phyloP scores from a whole-genome alignment of 2,113 vertebrate genomes.

The Urocitellus parryii region DNA sequence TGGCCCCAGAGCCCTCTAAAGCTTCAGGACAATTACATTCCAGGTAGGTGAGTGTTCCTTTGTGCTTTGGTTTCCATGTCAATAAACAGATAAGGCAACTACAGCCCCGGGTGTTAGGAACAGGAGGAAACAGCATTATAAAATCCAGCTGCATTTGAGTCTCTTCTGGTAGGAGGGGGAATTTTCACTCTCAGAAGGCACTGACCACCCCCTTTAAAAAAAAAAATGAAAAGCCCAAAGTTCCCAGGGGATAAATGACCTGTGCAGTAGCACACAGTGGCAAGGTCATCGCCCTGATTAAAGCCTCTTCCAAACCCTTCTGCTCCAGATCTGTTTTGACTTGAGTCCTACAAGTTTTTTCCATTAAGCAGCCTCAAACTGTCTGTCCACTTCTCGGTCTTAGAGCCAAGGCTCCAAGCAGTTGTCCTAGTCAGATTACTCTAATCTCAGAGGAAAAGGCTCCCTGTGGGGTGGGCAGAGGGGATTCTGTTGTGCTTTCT shows the following conservation, averaged over 20 bases:
- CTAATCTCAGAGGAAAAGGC: background rate
- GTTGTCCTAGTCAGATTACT: background rate
- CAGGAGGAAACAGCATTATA: background rate
- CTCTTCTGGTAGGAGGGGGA: background rate
- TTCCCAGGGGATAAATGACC: background rate
- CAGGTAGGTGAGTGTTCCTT: background rate
- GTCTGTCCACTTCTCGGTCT: background rate
- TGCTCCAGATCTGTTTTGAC: background rate
- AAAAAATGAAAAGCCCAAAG: background rate
- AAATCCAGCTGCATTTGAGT: background rate
- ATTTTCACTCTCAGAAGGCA: background rate
- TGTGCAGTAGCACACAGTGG: background rate
- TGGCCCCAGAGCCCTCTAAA: background rate
- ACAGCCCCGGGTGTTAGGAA: background rate
- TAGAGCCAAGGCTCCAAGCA: background rate
- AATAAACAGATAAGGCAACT: background rate
- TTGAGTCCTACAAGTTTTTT: background rate
- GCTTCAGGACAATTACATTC: slow-evolving; percentile 8
- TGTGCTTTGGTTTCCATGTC: background rate
- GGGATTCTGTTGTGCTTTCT: background rate
- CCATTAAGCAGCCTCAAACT: background rate
- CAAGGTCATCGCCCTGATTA: background rate
- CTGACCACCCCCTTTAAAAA: background rate
- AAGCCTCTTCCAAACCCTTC: background rate
- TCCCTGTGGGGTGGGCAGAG: background rate